phyloP scores from a whole-genome alignment of 2,888 invertebrate species.

The Eucera pruinosa region DNA sequence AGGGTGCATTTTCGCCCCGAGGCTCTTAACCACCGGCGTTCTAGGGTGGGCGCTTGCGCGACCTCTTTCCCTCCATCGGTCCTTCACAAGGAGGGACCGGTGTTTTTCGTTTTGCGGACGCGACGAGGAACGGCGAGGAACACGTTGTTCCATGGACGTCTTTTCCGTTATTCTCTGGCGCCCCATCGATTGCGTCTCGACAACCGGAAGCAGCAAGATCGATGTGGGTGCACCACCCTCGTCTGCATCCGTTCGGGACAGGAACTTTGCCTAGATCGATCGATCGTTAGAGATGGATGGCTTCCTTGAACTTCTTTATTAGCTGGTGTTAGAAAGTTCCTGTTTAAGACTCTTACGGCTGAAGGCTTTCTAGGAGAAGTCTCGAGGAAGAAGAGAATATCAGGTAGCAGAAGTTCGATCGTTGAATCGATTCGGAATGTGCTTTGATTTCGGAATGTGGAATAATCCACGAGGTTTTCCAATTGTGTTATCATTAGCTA shows the following conservation, averaged over 20 bases:
- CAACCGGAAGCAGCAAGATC: neutral
- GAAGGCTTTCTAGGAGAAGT: neutral
- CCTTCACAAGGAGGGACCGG: conserved; percentile 7
- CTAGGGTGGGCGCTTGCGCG: conserved; percentile 73
- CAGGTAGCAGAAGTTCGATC: too few relatives aligned
- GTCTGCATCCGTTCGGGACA: neutral
- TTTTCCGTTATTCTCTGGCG: conserved; percentile 1
- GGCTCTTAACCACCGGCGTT: conserved; percentile 63
- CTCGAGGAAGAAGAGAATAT: too few relatives aligned
- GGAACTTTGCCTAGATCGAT: neutral
- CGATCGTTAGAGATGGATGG: neutral
- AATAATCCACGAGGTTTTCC: neutral
- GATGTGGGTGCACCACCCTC: neutral
- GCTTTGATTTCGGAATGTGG: neutral
- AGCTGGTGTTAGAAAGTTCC: neutral
- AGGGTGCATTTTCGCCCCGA: conserved; percentile 81
- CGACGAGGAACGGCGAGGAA: conserved; percentile 16
- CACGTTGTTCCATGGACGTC: conserved; percentile 6
- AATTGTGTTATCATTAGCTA: neutral
- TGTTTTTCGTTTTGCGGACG: conserved; percentile 44
- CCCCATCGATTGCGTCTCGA: conserved; percentile 4
- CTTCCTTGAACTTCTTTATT: neutral
- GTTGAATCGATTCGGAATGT: neutral
- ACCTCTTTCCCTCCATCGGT: conserved; percentile 63
- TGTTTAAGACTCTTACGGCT: neutral